Base-by-base conservation (phyloP, 2,797 vertebrate species). In the Holocentrus rufus region DNA sequence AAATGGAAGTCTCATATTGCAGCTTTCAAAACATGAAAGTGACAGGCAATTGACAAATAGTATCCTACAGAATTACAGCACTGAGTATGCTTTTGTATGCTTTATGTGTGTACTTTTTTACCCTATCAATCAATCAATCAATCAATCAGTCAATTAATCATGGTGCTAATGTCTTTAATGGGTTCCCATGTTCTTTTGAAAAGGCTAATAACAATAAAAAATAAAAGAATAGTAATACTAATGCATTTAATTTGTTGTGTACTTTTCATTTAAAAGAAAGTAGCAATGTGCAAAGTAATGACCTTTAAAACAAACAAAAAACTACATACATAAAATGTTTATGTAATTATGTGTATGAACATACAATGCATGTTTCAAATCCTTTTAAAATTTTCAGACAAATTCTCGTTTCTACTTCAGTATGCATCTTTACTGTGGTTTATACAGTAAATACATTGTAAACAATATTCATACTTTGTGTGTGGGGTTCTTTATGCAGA, bases 401-500 rank as follows among this genome's bases (percentile, higher is more conserved):
- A 57, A 53, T 69, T 52, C 5, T 74, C 25, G 60, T 27, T 23
- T 77, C 49, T 64, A 64, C 4, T 58, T 27, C 13, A 23, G n/a
- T 5, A 20, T 31, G 44, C 57, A 20, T 56, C 13, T 30, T 22
- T 50, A 36, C 65, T 71, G 64, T 66, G 61, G 67, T 34, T 5
- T 34, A 34, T 5, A 64, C 65, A 18, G 2, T 34, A 34, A 34
- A 34, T 34, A 61, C 23, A 25, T 70, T 53, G 18, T 25, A 47
- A 69, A 52, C 56, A 50, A 50, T 52, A 50, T 59, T 69, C 14
- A 59, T 44, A 27, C 2, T 34, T 5, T 34, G 7, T 81, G 34
- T 63, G 65, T 56, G 14, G 4, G 15, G 42, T 65, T 79, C 20
- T 36, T 72, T 82, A 81, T 69, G 57, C 69, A 76, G 64, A 68